A percentile compares a stretch with the other conserved stretches of the same genome.
These are phyloP conservation scores for Tromatobia lineatoria DNA, from an alignment of 2,888 invertebrate species.

Conservation along the genomic window DNA sequence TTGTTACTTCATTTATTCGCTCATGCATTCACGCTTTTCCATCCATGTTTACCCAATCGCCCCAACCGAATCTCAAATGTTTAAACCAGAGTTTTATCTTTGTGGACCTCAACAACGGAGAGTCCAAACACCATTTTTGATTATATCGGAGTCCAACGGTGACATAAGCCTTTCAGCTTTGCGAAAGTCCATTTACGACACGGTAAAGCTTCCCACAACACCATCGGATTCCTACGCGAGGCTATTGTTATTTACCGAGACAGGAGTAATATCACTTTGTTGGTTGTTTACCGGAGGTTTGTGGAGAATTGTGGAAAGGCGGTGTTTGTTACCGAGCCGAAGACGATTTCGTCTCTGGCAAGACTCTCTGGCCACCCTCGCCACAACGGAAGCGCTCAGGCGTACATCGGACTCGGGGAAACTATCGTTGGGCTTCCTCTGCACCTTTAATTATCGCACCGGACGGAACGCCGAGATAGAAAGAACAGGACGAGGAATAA, in stretches of 20 bases:
- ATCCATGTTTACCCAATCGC: constrained; percentile 60
- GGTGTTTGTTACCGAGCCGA: constrained; percentile 1
- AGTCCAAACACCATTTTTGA: constrained; percentile 49
- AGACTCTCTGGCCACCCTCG: constrained; percentile 5
- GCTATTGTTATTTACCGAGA: constrained; percentile 29
- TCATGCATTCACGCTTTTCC: constrained; percentile 47
- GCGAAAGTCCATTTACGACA: constrained; percentile 53
- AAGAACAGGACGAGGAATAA: constrained; percentile 23
- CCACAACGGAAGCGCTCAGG: constrained; percentile 33
- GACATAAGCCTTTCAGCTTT: constrained; percentile 2
- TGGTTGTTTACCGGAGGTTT: constrained; percentile 30
- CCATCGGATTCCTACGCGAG: background rate
- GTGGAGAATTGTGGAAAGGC: constrained; percentile 15
- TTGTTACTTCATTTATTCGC: constrained; percentile 64
- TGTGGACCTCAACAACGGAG: background rate
- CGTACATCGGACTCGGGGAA: constrained; percentile 13
- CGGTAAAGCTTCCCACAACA: constrained; percentile 36
- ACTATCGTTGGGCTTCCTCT: constrained; percentile 59
- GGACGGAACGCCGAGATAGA: constrained; percentile 28
- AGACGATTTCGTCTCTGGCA: constrained; percentile 7
- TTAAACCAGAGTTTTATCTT: constrained; percentile 36
- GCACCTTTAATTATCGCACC: constrained; percentile 67
- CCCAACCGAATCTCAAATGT: constrained; percentile 30
- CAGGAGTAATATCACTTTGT: constrained; percentile 21
- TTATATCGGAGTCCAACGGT: constrained; percentile 18